Evolutionary conservation across 2,797 vertebrate species (phyloP).

Genomic region (Microtus obscurus): DNA sequence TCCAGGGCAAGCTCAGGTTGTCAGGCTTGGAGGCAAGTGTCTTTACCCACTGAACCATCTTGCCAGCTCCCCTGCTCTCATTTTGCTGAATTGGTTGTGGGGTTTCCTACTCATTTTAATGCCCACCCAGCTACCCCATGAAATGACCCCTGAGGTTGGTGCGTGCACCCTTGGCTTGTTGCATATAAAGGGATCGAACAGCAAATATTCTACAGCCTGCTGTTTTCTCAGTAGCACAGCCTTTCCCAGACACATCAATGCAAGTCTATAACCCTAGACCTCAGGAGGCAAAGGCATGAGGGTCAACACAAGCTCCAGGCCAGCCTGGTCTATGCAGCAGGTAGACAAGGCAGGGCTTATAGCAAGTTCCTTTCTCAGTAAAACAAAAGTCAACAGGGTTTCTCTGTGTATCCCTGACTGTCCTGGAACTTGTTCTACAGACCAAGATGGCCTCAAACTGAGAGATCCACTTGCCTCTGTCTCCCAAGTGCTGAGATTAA

Average conservation of each 20-base stretch:
- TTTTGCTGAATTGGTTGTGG: neutral
- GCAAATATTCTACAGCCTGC: neutral
- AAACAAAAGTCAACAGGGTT: neutral
- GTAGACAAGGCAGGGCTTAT: neutral
- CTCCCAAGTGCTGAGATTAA: neutral
- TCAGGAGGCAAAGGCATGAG: neutral
- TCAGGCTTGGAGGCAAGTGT: neutral
- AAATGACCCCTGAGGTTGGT: neutral
- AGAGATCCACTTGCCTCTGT: neutral
- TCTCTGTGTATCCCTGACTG: neutral
- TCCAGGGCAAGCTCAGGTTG: neutral
- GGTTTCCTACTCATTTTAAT: neutral
- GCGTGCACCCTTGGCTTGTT: neutral
- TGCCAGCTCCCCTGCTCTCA: neutral
- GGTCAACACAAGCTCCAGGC: neutral
- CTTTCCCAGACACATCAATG: neutral
- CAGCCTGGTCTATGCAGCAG: neutral
- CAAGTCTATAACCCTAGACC: neutral
- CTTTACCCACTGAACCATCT: neutral
- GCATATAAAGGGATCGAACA: neutral
- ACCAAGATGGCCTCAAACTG: neutral
- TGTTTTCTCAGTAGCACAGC: neutral
- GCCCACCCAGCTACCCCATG: neutral
- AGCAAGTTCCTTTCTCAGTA: neutral
- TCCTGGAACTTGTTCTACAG: neutral